phyloP scores from a whole-genome alignment of 2,113 vertebrate species.

The Connochaetes taurinus region DNA sequence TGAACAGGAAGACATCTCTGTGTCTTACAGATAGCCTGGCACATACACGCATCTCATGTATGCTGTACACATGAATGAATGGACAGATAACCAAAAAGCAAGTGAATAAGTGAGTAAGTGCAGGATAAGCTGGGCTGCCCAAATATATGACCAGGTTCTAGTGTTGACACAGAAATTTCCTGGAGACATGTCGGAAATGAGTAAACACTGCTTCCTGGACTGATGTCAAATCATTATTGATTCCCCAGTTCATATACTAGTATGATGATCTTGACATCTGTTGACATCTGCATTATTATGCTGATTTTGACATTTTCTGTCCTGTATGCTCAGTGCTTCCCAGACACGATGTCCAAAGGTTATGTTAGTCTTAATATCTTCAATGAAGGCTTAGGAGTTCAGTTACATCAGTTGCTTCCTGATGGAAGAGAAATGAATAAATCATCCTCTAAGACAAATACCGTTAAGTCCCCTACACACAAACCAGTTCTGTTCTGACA shows the following conservation, averaged over 20 bases:
- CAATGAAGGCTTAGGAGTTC: not conserved
- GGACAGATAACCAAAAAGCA: not conserved
- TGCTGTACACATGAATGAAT: not conserved
- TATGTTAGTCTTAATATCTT: not conserved
- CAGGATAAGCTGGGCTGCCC: not conserved
- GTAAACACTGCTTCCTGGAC: not conserved
- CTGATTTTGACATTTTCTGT: conserved; percentile 45
- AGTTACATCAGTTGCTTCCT: not conserved
- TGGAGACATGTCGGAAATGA: not conserved
- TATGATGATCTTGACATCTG: not conserved
- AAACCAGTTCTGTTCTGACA: not conserved
- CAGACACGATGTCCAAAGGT: not conserved
- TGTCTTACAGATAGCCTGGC: not conserved
- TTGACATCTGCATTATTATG: conserved; percentile 15
- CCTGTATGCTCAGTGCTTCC: not conserved
- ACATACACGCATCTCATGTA: not conserved
- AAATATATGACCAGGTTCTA: not conserved
- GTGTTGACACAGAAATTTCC: not conserved
- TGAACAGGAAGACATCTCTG: not conserved
- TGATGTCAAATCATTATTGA: not conserved
- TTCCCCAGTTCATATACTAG: not conserved
- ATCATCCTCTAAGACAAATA: not conserved
- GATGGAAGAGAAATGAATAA: not conserved
- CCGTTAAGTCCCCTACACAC: not conserved
- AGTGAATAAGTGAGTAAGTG: not conserved